These are phyloP conservation scores for Drosophila orena DNA, from an alignment of 1,140 invertebrate genomes.

Conservation along the genomic window DNA sequence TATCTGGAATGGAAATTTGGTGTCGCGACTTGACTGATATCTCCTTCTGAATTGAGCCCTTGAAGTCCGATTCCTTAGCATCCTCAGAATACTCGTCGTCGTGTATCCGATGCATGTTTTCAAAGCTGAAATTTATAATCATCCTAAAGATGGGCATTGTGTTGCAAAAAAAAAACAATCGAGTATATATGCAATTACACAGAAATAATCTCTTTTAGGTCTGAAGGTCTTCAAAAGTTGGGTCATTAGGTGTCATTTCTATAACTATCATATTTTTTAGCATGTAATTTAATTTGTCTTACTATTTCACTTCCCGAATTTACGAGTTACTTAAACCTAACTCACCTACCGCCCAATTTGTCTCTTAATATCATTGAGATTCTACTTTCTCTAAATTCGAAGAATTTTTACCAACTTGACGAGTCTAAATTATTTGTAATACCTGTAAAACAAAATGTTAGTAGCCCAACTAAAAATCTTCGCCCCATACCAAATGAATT, in stretches of 20 bases:
- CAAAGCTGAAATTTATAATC: conserved; percentile 33
- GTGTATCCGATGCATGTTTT: conserved; percentile 59
- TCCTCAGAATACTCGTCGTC: conserved; percentile 67
- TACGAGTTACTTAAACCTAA: not conserved
- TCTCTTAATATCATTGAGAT: no score
- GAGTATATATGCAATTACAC: not conserved
- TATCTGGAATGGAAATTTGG: conserved; percentile 54
- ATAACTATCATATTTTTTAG: not conserved
- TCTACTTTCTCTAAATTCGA: not conserved
- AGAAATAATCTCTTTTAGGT: conserved; percentile 5
- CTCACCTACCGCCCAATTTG: no score
- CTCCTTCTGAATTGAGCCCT: conserved; percentile 53
- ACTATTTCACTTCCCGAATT: no score
- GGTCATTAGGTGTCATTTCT: not conserved
- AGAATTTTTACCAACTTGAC: not conserved
- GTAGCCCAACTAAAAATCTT: no score
- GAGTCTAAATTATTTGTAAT: no score
- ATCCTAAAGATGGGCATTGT: not conserved
- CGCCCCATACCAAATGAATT: no score
- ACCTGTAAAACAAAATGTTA: no score
- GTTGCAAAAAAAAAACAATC: not conserved
- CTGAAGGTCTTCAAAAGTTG: not conserved
- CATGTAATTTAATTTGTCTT: no score
- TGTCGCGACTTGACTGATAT: conserved; percentile 45
- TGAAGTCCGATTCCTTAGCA: conserved; percentile 45